Evolutionary conservation across 2,113 vertebrate genomes (phyloP).

Genomic region (Gadus macrocephalus): DNA sequence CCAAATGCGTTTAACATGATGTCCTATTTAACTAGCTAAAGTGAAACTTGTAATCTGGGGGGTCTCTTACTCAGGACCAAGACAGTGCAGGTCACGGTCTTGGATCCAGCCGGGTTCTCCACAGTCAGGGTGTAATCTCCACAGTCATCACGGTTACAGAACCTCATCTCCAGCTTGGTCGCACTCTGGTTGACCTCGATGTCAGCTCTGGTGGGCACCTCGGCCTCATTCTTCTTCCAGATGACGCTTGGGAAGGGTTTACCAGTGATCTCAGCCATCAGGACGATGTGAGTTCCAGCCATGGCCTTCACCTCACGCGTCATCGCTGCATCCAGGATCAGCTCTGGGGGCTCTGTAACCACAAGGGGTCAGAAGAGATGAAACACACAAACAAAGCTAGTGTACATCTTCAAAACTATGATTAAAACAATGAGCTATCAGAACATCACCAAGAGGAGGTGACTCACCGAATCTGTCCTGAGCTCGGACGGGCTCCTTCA

Average conservation of each 20-base stretch:
- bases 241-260: conserved; percentile 90
- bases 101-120: conserved; percentile 91
- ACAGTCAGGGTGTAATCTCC: conserved; percentile 91
- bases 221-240: conserved; percentile 92
- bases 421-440: no score
- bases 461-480: conserved; percentile 89
- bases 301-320: conserved; percentile 87
- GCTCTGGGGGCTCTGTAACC: conserved; percentile 85
- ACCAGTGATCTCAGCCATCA: conserved; percentile 91
- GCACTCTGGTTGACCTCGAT: conserved; percentile 83
- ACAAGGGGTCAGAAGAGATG: conserved; percentile 2
- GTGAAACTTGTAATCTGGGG: background rate
- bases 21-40: no score
- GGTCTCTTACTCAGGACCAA: conserved; percentile 83
- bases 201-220: conserved; percentile 86
- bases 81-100: conserved; percentile 91
- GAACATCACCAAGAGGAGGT: background rate
- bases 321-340: conserved; percentile 93
- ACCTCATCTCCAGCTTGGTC: conserved; percentile 92
- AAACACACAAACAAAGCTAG: background rate
- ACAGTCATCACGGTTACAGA: conserved; percentile 86
- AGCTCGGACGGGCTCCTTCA: conserved; percentile 84
- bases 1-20: no score
- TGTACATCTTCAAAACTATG: no score
- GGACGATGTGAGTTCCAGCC: conserved; percentile 85